phyloP scores from a whole-genome alignment of 1,140 invertebrate genomes.

The Riptortus pedestris region DNA sequence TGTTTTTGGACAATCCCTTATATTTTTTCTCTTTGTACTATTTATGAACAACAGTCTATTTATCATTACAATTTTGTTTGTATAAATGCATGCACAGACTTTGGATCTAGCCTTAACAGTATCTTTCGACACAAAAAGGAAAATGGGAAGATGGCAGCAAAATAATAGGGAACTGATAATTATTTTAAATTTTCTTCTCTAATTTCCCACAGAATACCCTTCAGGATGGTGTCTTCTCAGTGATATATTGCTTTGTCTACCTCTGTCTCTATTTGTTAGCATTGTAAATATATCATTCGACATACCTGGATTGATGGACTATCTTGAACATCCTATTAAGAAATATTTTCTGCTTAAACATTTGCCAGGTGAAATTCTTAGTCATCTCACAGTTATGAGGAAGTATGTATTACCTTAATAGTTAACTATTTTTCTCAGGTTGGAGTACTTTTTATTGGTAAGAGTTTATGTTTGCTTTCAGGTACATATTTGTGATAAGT shows the following conservation, averaged over 20 bases:
- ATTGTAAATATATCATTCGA: slow-evolving; percentile 49
- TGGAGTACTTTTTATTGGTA: neutral
- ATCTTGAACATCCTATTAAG: slow-evolving; percentile 55
- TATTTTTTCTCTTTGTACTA: too few species aligned
- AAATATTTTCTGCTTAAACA: slow-evolving; percentile 52
- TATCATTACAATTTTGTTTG: too few species aligned
- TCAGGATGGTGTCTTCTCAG: slow-evolving; percentile 63
- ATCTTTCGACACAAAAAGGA: too few species aligned
- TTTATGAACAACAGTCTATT: too few species aligned
- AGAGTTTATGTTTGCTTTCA: slow-evolving; percentile 21
- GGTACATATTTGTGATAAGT: slow-evolving; percentile 51
- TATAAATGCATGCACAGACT: too few species aligned
- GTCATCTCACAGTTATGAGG: slow-evolving; percentile 46
- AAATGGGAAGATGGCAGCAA: too few species aligned
- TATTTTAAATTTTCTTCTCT: too few species aligned
- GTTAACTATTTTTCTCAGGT: neutral
- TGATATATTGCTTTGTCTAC: slow-evolving; percentile 60
- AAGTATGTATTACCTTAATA: slow-evolving; percentile 34
- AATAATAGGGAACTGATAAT: too few species aligned
- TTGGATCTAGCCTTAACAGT: too few species aligned
- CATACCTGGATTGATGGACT: slow-evolving; percentile 47
- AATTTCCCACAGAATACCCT: slow-evolving; percentile 44
- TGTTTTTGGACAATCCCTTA: too few species aligned
- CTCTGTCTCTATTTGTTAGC: slow-evolving; percentile 58
- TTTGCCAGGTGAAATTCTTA: slow-evolving; percentile 42